Evolutionary conservation across 1,140 invertebrate species (phyloP), one percentile per base, ranked within the genome.

Genomic region (Lepidurus couesii): DNA sequence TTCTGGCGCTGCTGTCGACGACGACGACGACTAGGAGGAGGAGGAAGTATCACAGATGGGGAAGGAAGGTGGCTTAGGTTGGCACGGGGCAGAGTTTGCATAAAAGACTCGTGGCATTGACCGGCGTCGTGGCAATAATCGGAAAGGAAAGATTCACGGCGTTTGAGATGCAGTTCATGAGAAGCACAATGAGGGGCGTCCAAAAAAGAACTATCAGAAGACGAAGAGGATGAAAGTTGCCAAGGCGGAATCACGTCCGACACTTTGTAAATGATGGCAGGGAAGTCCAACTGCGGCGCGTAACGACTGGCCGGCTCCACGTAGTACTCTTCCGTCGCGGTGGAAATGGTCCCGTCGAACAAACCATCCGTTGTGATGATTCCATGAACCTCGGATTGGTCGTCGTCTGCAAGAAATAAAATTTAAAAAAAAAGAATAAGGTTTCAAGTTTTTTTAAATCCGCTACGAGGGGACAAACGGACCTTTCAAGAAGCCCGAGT

Each of bases 291-390:
- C 73, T 26, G 75, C 34, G 75, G 53, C 78, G 83, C 84, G 85
- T 95, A 96, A 82, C 92, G 89, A 78, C 88, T 89, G 42, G 93
- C 87, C 21, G 94, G 94, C 85, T 97, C 95, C 76, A 98, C 89
- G 84, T 95, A 95, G 85, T 83, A 88, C 7, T 92, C 93, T 79
- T 95, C 91, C 81, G 94, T 84, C 21, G 86, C 85, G 1, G 94
- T 94, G 80, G 89, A 89, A 79, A 97, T 91, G 34, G 91, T 92
- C 21, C 95, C 95, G 84, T 97, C 95, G 83, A 98, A 94, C 34
- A 95, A 86, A 78, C 95, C 95, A 76, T 95, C 91, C 74, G 88
- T 87, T 77, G 94, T 96, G 74, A 98, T 88, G 79, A 97, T 86
- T 34, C 95, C 95, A 82, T 93, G 90, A 42, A 96, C 93, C 77